Conservation (phyloP, 2,888 invertebrate species). For the Octodonta nipae region DNA sequence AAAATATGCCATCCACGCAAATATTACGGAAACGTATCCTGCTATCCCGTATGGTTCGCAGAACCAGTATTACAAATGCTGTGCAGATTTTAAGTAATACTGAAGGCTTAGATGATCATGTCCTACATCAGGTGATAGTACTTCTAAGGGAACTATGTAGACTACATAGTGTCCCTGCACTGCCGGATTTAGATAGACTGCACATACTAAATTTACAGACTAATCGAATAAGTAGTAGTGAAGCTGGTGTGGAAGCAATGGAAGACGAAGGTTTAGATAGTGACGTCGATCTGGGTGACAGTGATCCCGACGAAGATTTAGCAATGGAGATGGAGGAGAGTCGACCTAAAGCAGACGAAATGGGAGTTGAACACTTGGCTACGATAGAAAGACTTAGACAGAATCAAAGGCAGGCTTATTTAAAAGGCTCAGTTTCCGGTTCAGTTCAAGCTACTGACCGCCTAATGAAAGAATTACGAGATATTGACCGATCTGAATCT, state of each 20-base stretch:
- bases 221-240: constrained; percentile 17
- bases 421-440: constrained; percentile 87
- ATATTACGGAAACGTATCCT: constrained; percentile 79
- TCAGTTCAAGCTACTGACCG: constrained; percentile 97
- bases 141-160: constrained; percentile 84
- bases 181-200: constrained; percentile 76
- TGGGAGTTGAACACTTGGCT: constrained; percentile 79
- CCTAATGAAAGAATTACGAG: constrained; percentile 96
- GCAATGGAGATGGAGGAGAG: constrained; percentile 83
- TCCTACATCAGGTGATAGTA: constrained; percentile 76
- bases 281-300: constrained; percentile 43
- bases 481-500: constrained; percentile 94
- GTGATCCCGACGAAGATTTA: constrained; percentile 69
- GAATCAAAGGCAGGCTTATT: constrained; percentile 91
- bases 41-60: constrained; percentile 96
- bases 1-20: constrained; percentile 93
- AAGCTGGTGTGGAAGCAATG: constrained; percentile 27
- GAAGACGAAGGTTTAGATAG: constrained; percentile 36
- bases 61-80: constrained; percentile 89
- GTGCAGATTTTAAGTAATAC: constrained; percentile 89
- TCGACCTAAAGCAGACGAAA: constrained; percentile 65
- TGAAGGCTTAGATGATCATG: constrained; percentile 80
- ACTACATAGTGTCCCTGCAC: constrained; percentile 80
- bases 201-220: constrained; percentile 44
- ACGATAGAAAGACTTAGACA: constrained; percentile 87